A percentile compares a stretch with the other conserved stretches of the same genome.
Conservation (phyloP, 2,888 invertebrate genomes). For the Cosmia trapezina region DNA sequence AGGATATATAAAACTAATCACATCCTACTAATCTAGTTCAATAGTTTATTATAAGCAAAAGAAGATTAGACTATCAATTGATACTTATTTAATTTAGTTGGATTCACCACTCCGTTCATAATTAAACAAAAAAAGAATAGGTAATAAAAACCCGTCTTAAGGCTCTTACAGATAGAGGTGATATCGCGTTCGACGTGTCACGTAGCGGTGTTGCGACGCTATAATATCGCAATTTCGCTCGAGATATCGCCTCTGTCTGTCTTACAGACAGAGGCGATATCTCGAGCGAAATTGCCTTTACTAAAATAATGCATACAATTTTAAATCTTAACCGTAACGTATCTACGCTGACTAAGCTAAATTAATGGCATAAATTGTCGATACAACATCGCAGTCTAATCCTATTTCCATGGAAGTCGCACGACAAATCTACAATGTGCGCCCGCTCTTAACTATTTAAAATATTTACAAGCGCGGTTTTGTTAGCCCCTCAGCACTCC, state of each 20-base stretch:
- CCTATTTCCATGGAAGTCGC: not conserved
- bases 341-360: not conserved
- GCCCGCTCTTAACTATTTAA: constrained; percentile 39
- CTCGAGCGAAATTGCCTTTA: no score
- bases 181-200: no score
- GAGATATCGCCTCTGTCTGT: no score
- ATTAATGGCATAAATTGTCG: constrained; percentile 17
- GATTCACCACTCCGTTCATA: no score
- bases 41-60: not conserved
- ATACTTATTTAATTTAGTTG: not conserved
- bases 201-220: no score
- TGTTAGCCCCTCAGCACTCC: constrained; percentile 22
- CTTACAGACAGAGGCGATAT: no score
- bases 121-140: no score
- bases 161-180: no score
- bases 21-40: not conserved
- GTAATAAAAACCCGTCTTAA: no score
- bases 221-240: no score
- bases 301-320: not conserved
- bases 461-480: constrained; percentile 54
- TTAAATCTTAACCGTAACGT: not conserved
- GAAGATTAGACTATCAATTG: not conserved
- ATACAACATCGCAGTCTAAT: constrained; percentile 1
- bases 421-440: constrained; percentile 24
- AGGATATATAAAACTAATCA: constrained; percentile 3